phyloP scores from a whole-genome alignment of 1,140 invertebrate genomes.

The Leptinotarsa texana region DNA sequence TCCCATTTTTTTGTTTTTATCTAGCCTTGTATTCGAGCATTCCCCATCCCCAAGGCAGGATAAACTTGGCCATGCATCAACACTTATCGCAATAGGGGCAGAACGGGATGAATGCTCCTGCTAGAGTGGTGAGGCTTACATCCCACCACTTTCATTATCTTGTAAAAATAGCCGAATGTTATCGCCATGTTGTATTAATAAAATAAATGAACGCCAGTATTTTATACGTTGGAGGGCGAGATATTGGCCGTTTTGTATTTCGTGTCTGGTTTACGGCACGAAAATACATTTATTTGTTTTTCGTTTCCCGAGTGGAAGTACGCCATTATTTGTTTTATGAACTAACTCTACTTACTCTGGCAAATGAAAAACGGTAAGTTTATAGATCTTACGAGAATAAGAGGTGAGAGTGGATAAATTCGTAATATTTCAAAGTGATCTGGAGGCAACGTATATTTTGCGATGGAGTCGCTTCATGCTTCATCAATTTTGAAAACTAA shows the following conservation, averaged over 20 bases:
- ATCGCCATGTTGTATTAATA: slow-evolving; percentile 26
- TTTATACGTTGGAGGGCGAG: not conserved
- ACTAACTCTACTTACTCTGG: not conserved
- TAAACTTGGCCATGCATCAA: slow-evolving; percentile 22
- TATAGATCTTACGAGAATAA: too few relatives aligned
- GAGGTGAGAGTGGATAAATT: too few relatives aligned
- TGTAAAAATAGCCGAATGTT: slow-evolving; percentile 26
- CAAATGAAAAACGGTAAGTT: not conserved
- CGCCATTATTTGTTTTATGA: not conserved
- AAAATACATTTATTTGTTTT: slow-evolving; percentile 14
- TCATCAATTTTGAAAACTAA: too few relatives aligned
- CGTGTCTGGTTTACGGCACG: slow-evolving; percentile 10
- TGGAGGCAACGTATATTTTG: not conserved
- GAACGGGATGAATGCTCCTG: not conserved
- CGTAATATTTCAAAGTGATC: too few relatives aligned
- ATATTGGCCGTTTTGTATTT: slow-evolving; percentile 13
- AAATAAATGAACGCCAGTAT: slow-evolving; percentile 25
- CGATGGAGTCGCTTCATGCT: not conserved
- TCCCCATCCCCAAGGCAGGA: slow-evolving; percentile 8
- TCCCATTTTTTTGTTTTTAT: slow-evolving; percentile 21
- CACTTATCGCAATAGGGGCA: slow-evolving; percentile 18
- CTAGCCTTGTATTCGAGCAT: not conserved
- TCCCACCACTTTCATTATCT: slow-evolving; percentile 29
- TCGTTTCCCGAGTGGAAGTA: not conserved
- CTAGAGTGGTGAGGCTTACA: slow-evolving; percentile 7